These are phyloP conservation scores for Semnornis frantzii DNA, from an alignment of 2,113 vertebrate genomes.

Conservation along the genomic window DNA sequence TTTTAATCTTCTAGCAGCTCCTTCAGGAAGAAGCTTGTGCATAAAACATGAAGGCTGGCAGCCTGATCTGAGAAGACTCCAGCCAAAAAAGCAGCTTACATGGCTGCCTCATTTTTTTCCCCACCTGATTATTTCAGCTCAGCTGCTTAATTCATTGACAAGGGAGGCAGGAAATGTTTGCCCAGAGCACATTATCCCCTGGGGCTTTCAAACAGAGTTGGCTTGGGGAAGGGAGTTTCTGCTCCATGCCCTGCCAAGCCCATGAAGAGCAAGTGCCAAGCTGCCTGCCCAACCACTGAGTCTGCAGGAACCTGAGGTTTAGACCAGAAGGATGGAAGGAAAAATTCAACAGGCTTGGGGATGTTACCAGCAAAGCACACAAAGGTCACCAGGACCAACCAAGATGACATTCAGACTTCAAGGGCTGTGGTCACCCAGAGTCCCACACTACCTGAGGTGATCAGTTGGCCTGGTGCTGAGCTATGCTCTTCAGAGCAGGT, in stretches of 20 bases:
- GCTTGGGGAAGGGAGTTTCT: not conserved
- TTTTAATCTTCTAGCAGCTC: not conserved
- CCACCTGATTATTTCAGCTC: not conserved
- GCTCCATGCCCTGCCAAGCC: not conserved
- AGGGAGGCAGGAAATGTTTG: not conserved
- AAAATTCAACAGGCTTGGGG: not conserved
- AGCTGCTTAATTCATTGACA: not conserved
- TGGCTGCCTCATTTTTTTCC: not conserved
- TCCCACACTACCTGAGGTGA: not conserved
- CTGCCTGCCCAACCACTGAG: not conserved
- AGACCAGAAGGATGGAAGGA: not conserved
- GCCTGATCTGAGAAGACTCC: not conserved
- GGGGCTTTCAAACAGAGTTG: not conserved
- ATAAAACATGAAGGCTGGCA: not conserved
- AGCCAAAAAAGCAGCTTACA: not conserved
- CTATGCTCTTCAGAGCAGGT: not conserved
- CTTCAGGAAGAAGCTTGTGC: not conserved
- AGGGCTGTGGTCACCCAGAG: too few relatives aligned
- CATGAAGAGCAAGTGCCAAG: not conserved
- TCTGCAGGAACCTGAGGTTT: not conserved
- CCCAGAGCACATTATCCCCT: not conserved
- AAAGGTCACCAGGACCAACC: not conserved
- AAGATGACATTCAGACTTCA: not conserved
- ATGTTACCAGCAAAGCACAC: not conserved
- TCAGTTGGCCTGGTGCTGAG: too few relatives aligned